A percentile compares a stretch with the other conserved stretches of the same genome.
These are phyloP conservation scores for Chironomus tepperi DNA, from an alignment of 1,140 invertebrate species.

Conservation along the genomic window DNA sequence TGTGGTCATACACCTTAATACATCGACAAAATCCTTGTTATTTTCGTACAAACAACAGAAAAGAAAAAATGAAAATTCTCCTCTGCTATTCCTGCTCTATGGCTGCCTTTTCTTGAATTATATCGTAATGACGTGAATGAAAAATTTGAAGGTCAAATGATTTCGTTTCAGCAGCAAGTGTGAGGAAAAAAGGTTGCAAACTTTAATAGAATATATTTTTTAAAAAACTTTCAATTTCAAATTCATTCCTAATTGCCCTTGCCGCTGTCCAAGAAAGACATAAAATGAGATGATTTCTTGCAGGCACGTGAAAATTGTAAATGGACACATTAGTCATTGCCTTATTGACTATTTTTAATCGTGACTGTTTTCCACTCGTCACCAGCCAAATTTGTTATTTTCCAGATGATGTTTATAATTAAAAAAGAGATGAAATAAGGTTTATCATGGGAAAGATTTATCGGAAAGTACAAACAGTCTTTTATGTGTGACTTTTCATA, in stretches of 20 bases:
- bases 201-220: neutral
- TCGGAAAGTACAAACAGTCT: no score
- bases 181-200: neutral
- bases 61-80: neutral
- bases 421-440: no score
- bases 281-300: neutral
- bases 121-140: constrained; percentile 1
- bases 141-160: constrained; percentile 3
- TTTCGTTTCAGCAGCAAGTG: neutral
- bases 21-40: neutral
- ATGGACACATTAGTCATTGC: no score
- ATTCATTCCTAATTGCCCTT: neutral
- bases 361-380: no score
- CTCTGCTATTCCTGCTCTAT: neutral
- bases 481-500: no score
- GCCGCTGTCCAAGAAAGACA: neutral
- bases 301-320: no score
- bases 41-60: neutral
- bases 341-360: no score
- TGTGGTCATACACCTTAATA: neutral
- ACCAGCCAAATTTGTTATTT: no score
- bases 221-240: constrained; percentile 7
- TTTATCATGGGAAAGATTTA: no score
- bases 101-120: neutral
- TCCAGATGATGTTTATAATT: no score